A percentile compares a stretch with the other conserved stretches of the same genome.
Evolutionary conservation across 2,113 vertebrate genomes (phyloP).

Genomic region (Scytalopus superciliaris): DNA sequence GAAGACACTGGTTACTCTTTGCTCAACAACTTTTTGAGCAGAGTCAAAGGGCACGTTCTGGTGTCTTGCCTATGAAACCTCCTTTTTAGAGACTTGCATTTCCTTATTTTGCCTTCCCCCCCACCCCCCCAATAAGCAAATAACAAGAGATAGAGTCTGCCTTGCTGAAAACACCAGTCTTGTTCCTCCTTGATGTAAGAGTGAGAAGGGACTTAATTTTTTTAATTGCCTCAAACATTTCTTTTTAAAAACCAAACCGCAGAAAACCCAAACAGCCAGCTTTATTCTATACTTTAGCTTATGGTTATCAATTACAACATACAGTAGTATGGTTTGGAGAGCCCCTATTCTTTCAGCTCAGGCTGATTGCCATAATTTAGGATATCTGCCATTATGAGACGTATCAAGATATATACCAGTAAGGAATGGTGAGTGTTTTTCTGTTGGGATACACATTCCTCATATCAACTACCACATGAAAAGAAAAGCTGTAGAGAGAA

Average conservation of each 20-base stretch:
- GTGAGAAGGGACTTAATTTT: background rate
- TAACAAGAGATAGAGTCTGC: background rate
- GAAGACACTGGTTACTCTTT: fast-evolving
- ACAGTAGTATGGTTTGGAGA: background rate
- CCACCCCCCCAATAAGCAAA: too few relatives aligned
- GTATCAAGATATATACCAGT: fast-evolving
- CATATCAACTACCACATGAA: background rate
- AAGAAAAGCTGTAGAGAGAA: background rate
- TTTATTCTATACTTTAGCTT: background rate
- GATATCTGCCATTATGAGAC: background rate
- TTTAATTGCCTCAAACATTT: background rate
- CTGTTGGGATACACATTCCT: background rate
- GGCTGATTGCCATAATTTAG: fast-evolving
- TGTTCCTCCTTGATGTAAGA: background rate
- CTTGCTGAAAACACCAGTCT: background rate
- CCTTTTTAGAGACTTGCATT: fast-evolving
- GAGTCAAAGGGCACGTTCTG: fast-evolving
- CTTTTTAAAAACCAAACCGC: background rate
- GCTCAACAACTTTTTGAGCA: fast-evolving
- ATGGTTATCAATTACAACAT: too few relatives aligned
- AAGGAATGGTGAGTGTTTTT: fast-evolving
- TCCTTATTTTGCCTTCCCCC: fast-evolving
- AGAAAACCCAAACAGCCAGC: fast-evolving
- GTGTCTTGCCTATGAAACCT: fast-evolving
- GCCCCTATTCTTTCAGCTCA: fast-evolving